Evolutionary conservation across 1,140 invertebrate species (phyloP).

Genomic region (Hestina assimilis): DNA sequence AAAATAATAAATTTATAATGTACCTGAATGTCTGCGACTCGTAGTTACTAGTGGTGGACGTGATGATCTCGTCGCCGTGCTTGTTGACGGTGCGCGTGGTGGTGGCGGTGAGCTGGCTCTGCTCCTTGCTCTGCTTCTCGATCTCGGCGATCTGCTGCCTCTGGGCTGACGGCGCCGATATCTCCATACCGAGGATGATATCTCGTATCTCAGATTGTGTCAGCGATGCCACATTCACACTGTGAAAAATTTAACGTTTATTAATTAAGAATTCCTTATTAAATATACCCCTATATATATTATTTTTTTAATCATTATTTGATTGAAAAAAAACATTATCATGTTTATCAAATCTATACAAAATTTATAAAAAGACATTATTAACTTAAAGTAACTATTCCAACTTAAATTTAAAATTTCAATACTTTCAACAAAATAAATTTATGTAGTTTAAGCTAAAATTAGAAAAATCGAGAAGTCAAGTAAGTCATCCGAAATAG

Average conservation of each 20-base stretch:
- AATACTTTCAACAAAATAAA: too few relatives aligned
- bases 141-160: slow-evolving; percentile 99
- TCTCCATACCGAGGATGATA: slow-evolving; percentile 99
- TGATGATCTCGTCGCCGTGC: slow-evolving; percentile 99
- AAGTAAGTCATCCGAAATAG: too few relatives aligned
- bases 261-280: too few relatives aligned
- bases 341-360: too few relatives aligned
- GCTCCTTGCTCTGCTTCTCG: slow-evolving; percentile 99
- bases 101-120: slow-evolving; percentile 98
- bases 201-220: slow-evolving; percentile 99
- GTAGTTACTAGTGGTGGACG: slow-evolving; percentile 98
- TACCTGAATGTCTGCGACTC: slow-evolving; percentile 96
- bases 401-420: too few relatives aligned
- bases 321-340: too few relatives aligned
- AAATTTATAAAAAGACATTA: too few relatives aligned
- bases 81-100: slow-evolving; percentile 99
- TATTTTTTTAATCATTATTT: too few relatives aligned
- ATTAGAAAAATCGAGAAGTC: too few relatives aligned
- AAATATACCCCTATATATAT: too few relatives aligned
- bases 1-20: background rate
- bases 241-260: slow-evolving; percentile 55
- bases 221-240: slow-evolving; percentile 98
- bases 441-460: too few relatives aligned
- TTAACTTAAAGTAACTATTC: too few relatives aligned
- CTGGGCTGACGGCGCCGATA: slow-evolving; percentile 98